Conservation (phyloP, 2,888 invertebrate genomes). For the Phragmatobia fuliginosa region DNA sequence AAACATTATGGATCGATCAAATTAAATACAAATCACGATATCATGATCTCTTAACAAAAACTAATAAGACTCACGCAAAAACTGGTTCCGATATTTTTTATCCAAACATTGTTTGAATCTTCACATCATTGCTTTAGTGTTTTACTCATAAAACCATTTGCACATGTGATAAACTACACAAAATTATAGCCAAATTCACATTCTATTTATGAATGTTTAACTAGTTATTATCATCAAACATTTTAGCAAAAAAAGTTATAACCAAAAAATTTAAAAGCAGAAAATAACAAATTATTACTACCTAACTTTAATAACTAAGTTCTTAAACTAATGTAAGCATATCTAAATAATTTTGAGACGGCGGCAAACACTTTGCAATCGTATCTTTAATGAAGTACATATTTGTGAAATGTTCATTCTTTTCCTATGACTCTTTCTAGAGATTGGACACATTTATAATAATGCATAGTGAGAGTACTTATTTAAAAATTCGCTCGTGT, state of each 20-base stretch:
- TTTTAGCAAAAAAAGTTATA: too few relatives aligned
- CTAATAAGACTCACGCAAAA: slow-evolving; percentile 36
- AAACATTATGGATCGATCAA: slow-evolving; percentile 6
- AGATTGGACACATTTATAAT: neutral
- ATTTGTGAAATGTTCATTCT: neutral
- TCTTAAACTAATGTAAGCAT: too few relatives aligned
- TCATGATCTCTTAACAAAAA: slow-evolving; percentile 25
- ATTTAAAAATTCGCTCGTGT: neutral
- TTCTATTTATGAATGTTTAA: neutral
- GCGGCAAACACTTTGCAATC: too few relatives aligned
- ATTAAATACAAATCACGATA: slow-evolving; percentile 16
- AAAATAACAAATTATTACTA: too few relatives aligned
- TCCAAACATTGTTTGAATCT: slow-evolving; percentile 49
- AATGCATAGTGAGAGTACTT: neutral
- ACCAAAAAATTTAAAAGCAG: too few relatives aligned
- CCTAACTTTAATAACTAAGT: too few relatives aligned
- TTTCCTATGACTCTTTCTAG: neutral
- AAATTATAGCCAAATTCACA: neutral
- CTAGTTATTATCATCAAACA: too few relatives aligned
- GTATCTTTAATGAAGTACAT: too few relatives aligned
- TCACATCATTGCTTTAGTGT: slow-evolving; percentile 49
- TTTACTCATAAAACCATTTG: slow-evolving; percentile 21
- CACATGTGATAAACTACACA: neutral
- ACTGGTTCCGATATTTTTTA: slow-evolving; percentile 41
- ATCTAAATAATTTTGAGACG: too few relatives aligned